Evolutionary conservation across 2,888 invertebrate species (phyloP).

Genomic region (Spicauda simplicius): DNA sequence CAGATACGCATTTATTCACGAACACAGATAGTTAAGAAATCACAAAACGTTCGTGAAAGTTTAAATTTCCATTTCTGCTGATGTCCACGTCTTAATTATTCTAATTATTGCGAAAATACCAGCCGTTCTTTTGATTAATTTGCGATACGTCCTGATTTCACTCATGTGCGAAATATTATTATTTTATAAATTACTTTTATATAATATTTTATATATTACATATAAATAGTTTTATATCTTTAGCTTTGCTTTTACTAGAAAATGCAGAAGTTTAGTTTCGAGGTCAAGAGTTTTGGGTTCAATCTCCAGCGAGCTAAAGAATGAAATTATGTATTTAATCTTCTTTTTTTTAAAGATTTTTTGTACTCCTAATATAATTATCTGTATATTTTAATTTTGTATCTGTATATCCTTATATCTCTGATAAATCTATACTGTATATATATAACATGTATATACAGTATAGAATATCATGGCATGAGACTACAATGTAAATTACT

Average conservation of each 20-base stretch:
- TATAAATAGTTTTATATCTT: background rate
- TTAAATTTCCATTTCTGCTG: constrained; percentile 16
- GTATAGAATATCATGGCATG: too few species aligned
- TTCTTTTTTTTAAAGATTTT: too few species aligned
- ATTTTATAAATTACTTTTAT: too few species aligned
- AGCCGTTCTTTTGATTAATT: constrained; percentile 2
- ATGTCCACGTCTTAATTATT: constrained; percentile 27
- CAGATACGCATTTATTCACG: background rate
- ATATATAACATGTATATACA: too few species aligned
- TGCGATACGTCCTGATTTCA: background rate
- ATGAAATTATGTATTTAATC: too few species aligned
- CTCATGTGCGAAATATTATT: background rate
- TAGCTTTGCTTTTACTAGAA: background rate
- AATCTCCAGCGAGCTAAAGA: background rate
- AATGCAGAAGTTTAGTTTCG: background rate
- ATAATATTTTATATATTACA: too few species aligned
- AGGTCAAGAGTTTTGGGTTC: too few species aligned
- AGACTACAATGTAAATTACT: too few species aligned
- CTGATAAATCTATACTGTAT: too few species aligned
- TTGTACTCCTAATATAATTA: too few species aligned
- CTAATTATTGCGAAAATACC: constrained; percentile 22
- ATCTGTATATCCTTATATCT: too few species aligned
- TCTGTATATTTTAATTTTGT: too few species aligned
- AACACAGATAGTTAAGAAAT: constrained; percentile 1
- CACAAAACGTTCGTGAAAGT: constrained; percentile 16